Evolutionary conservation across 2,797 vertebrate genomes (phyloP), one percentile per base, ranked within the genome.

Genomic region (Oreonectes daqikongensis): DNA sequence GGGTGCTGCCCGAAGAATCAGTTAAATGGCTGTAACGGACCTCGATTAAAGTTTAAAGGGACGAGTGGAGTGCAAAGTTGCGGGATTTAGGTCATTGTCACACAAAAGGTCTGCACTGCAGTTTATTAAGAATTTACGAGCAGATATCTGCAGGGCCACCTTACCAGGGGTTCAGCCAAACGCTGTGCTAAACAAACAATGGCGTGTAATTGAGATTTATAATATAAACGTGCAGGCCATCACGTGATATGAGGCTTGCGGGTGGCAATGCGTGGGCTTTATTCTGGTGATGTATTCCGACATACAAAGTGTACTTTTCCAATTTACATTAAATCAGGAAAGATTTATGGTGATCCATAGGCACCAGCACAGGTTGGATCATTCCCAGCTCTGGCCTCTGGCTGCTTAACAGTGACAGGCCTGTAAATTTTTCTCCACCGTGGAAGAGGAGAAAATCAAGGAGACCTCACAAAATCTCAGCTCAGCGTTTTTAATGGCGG

Each of bases 111-210:
- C 92, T 91, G 89, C 90, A 92, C 87, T 92, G 90, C 92, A 92
- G 91, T 91, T 91, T 90, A 93, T 94, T 93, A 93, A 92, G 86
- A 91, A 93, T 93, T 92, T 91, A 93, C 88, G 86, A 91, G 85
- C 86, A 46, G 80, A 73, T 82, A 64, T 88, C 90, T 88, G 83
- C 89, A 88, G 87, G 44, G 89, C 84, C 75, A 82, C 86, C 86
- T 85, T 86, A 86, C 85, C 82, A 89, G 88, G 89, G 84, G 86
- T 88, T 81, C 52, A 82, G 89, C 79, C 64, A 78, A 86, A 78
- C 79, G 11, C 3, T 38, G 77, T 24, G 64, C 79, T 92, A 88
- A 91, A 90, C 88, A 90, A 92, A 90, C 92, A 90, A 90, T 85
- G 83, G 83, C 75, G 79, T 87, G 85, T 93, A 91, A 92, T 92